Percentiles rank a stretch among this genome's conserved stretches.
Conservation (phyloP, 1,140 invertebrate genomes). For the Onthophagus taurus region DNA sequence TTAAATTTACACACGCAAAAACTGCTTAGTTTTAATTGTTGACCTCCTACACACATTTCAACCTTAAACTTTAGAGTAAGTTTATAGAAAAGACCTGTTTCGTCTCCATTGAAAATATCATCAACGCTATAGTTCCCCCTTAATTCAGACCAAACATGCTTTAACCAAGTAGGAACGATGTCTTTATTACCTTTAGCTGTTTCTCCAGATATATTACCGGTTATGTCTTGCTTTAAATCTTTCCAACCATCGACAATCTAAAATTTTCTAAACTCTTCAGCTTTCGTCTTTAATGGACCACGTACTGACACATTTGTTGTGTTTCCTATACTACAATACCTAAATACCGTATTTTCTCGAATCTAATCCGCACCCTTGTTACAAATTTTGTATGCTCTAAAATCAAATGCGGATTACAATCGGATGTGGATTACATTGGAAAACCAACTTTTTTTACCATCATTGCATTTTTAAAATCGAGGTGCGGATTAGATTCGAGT, state of each 20-base stretch:
- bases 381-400: too few relatives aligned
- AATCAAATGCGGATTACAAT: too few relatives aligned
- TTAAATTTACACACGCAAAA: conserved; percentile 24
- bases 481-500: too few relatives aligned
- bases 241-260: neutral
- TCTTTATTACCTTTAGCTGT: too few relatives aligned
- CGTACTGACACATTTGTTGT: too few relatives aligned
- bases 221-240: neutral
- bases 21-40: conserved; percentile 35
- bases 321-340: too few relatives aligned
- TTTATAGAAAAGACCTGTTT: conserved; percentile 37
- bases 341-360: too few relatives aligned
- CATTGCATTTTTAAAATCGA: too few relatives aligned
- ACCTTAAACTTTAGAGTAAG: conserved; percentile 31
- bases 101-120: conserved; percentile 39
- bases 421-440: too few relatives aligned
- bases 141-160: conserved; percentile 16
- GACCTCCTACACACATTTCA: conserved; percentile 25
- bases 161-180: conserved; percentile 7
- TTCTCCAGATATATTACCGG: conserved; percentile 10
- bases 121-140: conserved; percentile 19
- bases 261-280: conserved; percentile 1
- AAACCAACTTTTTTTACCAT: too few relatives aligned
- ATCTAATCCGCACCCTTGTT: too few relatives aligned
- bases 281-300: too few relatives aligned